phyloP scores from a whole-genome alignment of 2,888 invertebrate species.

The Euplexia lucipara region DNA sequence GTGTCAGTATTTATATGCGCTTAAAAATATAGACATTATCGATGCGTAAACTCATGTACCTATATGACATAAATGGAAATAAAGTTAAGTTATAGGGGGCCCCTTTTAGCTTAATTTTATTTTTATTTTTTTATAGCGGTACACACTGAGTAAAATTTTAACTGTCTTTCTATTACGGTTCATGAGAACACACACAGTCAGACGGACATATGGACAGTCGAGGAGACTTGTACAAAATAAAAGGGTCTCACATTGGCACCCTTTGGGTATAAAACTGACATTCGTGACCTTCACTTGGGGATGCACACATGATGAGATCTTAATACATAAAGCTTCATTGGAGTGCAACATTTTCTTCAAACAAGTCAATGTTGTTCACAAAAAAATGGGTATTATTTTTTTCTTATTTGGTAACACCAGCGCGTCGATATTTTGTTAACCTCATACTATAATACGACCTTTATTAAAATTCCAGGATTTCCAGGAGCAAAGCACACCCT shows the following conservation, averaged over 20 bases:
- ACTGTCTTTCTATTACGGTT: too few relatives aligned
- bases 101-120: too few relatives aligned
- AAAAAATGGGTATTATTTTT: not conserved
- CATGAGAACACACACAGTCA: too few relatives aligned
- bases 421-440: constrained; percentile 1
- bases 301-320: constrained; percentile 13
- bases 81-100: too few relatives aligned
- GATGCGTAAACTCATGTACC: too few relatives aligned
- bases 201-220: too few relatives aligned
- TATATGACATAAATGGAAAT: too few relatives aligned
- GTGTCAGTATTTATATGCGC: constrained; percentile 10
- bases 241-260: too few relatives aligned
- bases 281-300: not conserved
- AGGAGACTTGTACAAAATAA: too few relatives aligned
- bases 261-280: not conserved
- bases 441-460: constrained; percentile 43
- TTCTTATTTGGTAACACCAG: not conserved
- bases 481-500: constrained; percentile 91
- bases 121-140: too few relatives aligned
- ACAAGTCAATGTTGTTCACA: not conserved
- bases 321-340: not conserved
- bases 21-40: constrained; percentile 19
- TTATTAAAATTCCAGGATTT: constrained; percentile 80
- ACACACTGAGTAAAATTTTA: not conserved
- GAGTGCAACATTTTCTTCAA: not conserved